These are phyloP conservation scores for Camponotus vicinus DNA, from an alignment of 1,140 invertebrate genomes.

Conservation along the genomic window DNA sequence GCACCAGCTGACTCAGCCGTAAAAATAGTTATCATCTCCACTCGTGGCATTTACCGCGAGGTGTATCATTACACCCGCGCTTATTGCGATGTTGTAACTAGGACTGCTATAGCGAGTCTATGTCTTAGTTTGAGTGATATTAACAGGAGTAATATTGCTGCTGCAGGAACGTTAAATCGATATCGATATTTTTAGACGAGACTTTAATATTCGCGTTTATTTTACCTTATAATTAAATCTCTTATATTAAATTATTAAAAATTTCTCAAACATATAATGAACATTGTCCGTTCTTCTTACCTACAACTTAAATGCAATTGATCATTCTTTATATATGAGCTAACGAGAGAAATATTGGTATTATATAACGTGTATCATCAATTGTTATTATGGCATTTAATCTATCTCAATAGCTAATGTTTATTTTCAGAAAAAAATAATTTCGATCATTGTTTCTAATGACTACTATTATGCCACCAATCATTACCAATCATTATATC, in stretches of 20 bases:
- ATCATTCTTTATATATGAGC: not conserved
- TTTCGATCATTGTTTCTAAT: not conserved
- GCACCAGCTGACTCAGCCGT: conserved; percentile 24
- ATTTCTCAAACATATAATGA: not conserved
- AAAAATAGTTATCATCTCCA: conserved; percentile 59
- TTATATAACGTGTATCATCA: not conserved
- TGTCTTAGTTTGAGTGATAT: conserved; percentile 6
- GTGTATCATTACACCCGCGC: conserved; percentile 35
- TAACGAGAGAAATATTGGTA: not conserved
- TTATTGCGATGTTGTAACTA: conserved; percentile 19
- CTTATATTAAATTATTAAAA: not conserved
- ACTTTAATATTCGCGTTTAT: not conserved
- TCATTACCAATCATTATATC: not conserved
- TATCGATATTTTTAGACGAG: conserved; percentile 2
- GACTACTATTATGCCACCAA: not conserved
- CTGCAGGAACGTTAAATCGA: not conserved
- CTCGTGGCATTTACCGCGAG: not conserved
- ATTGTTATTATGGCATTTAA: not conserved
- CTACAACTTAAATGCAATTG: not conserved
- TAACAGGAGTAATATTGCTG: conserved; percentile 3
- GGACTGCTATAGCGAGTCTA: conserved; percentile 20
- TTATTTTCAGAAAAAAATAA: not conserved
- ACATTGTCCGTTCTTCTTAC: not conserved
- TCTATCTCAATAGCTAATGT: not conserved
- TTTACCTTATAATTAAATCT: not conserved